phyloP scores from a whole-genome alignment of 2,888 invertebrate species.

The Drosophila nr. fundita region DNA sequence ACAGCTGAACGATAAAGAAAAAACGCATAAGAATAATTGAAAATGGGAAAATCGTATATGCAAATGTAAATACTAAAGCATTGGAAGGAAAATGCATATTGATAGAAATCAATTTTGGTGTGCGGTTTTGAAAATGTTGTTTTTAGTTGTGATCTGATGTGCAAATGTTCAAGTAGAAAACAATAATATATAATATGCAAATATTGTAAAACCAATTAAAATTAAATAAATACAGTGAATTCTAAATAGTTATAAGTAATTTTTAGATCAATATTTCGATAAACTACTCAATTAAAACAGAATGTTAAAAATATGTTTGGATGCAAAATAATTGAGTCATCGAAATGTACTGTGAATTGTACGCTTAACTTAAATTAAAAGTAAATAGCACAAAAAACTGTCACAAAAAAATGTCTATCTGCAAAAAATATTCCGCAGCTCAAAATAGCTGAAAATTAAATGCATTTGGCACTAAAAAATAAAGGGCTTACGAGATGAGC shows the following conservation, averaged over 20 bases:
- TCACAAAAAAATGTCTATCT: neutral
- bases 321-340: neutral
- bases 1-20: slow-evolving; percentile 28
- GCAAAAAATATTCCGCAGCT: neutral
- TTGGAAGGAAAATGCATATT: neutral
- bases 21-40: slow-evolving; percentile 10
- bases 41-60: slow-evolving; percentile 7
- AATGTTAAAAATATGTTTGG: neutral
- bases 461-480: slow-evolving; percentile 37
- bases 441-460: slow-evolving; percentile 29
- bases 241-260: neutral
- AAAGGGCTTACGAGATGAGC: slow-evolving; percentile 45
- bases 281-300: neutral
- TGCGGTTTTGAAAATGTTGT: neutral
- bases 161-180: neutral
- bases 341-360: neutral
- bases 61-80: neutral
- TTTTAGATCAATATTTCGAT: neutral
- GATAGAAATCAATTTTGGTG: neutral
- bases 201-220: neutral
- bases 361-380: neutral
- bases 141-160: slow-evolving; percentile 7
- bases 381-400: neutral
- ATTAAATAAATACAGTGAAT: slow-evolving; percentile 1
- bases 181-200: neutral